Conservation (phyloP, 2,797 vertebrate species). For the Smutsia temminckii region DNA sequence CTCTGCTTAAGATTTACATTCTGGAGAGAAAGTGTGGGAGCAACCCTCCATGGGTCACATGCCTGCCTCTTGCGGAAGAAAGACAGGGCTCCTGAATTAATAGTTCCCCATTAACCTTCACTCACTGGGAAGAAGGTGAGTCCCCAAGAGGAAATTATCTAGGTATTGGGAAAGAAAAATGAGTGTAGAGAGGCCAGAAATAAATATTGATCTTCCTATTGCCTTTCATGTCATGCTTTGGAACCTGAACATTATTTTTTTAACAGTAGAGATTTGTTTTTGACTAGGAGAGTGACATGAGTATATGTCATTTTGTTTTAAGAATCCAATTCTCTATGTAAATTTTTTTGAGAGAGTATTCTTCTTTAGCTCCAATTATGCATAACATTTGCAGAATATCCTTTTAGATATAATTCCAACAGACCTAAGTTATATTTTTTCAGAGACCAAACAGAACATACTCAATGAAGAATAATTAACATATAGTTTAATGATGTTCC, state of each 20-base stretch:
- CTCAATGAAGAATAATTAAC: conserved; percentile 28
- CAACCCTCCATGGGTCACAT: background rate
- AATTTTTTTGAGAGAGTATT: background rate
- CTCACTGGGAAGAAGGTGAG: background rate
- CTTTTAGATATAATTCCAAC: conserved; percentile 17
- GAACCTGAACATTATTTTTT: background rate
- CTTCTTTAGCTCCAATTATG: background rate
- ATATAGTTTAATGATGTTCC: background rate
- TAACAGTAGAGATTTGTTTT: background rate
- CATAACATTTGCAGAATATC: conserved; percentile 2
- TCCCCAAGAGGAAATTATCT: background rate
- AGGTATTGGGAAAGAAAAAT: background rate
- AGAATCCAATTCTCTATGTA: conserved; percentile 8
- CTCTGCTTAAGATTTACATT: background rate
- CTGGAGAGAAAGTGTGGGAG: background rate
- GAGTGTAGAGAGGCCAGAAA: background rate
- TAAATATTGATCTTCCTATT: background rate
- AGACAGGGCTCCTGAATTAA: background rate
- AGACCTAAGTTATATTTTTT: background rate
- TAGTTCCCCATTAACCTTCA: background rate
- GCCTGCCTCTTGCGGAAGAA: background rate
- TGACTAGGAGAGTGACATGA: background rate
- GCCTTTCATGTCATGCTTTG: background rate
- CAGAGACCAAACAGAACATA: background rate
- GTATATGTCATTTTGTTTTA: background rate